Percentiles rank a stretch among this genome's conserved stretches.
Conservation (phyloP, 1,140 invertebrate species). For the Phortica variegata region DNA sequence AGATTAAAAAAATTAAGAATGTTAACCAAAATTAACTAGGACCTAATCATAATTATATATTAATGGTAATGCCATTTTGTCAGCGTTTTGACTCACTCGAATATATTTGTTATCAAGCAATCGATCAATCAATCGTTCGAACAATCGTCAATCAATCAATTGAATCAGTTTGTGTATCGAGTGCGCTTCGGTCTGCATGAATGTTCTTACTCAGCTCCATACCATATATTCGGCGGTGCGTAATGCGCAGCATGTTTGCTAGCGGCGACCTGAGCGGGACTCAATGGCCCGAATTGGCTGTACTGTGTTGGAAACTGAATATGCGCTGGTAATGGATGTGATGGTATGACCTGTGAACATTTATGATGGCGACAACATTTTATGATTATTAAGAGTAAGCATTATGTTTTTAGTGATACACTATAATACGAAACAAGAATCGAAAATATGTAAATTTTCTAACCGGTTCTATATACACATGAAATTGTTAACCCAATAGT, state of each 20-base stretch:
- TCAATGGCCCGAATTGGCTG: conserved; percentile 67
- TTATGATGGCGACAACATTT: too few relatives aligned
- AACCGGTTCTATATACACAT: too few relatives aligned
- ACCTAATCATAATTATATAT: too few relatives aligned
- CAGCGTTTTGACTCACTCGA: conserved; percentile 54
- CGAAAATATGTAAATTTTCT: too few relatives aligned
- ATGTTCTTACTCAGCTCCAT: conserved; percentile 68
- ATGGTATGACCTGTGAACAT: conserved; percentile 57
- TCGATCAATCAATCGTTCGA: conserved; percentile 32
- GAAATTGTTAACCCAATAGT: too few relatives aligned
- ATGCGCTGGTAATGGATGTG: conserved; percentile 81
- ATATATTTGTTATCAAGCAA: conserved; percentile 17
- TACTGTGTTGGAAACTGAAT: conserved; percentile 73
- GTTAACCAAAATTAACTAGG: too few relatives aligned
- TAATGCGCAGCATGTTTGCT: conserved; percentile 69
- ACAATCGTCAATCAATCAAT: conserved; percentile 23
- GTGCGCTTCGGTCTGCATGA: too few relatives aligned
- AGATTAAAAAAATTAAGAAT: not conserved
- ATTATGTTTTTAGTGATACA: too few relatives aligned
- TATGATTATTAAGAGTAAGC: too few relatives aligned
- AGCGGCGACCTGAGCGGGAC: conserved; percentile 66
- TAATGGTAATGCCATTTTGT: conserved; percentile 19
- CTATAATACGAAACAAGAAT: too few relatives aligned
- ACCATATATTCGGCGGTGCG: conserved; percentile 72
- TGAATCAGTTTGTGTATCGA: conserved; percentile 12